phyloP scores from a whole-genome alignment of 2,113 vertebrate genomes.

The Seriola rivoliana region DNA sequence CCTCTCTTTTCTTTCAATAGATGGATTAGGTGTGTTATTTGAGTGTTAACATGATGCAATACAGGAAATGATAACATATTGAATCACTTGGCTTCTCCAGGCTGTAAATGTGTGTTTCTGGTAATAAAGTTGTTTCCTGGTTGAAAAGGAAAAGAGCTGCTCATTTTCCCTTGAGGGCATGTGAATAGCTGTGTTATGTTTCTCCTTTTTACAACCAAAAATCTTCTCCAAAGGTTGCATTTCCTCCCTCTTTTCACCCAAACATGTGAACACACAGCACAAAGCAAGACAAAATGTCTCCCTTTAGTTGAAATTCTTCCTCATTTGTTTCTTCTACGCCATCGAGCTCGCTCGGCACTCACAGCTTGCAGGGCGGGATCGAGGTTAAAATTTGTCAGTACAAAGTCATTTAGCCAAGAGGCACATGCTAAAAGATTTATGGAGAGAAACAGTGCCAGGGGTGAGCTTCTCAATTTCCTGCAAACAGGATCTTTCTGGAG shows the following conservation, averaged over 20 bases:
- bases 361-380: slow-evolving; percentile 64
- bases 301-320: slow-evolving; percentile 29
- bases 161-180: neutral
- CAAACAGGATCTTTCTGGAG: slow-evolving; percentile 77
- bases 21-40: slow-evolving; percentile 10
- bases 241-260: neutral
- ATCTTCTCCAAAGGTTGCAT: neutral
- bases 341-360: slow-evolving; percentile 32
- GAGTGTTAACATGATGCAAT: neutral
- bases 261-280: neutral
- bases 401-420: slow-evolving; percentile 83
- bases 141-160: slow-evolving; percentile 1
- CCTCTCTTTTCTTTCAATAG: neutral
- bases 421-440: slow-evolving; percentile 85
- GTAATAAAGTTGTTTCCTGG: slow-evolving; percentile 14
- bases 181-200: neutral
- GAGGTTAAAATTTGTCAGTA: slow-evolving; percentile 79
- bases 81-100: neutral
- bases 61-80: slow-evolving; percentile 12
- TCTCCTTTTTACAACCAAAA: slow-evolving; percentile 14
- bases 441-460: slow-evolving; percentile 74
- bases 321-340: slow-evolving; percentile 49
- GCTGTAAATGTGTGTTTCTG: neutral
- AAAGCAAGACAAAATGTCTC: slow-evolving; percentile 43
- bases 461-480: slow-evolving; percentile 79